Base-by-base conservation (phyloP, 1,140 invertebrate genomes). In the Drosophila kanapiae region DNA sequence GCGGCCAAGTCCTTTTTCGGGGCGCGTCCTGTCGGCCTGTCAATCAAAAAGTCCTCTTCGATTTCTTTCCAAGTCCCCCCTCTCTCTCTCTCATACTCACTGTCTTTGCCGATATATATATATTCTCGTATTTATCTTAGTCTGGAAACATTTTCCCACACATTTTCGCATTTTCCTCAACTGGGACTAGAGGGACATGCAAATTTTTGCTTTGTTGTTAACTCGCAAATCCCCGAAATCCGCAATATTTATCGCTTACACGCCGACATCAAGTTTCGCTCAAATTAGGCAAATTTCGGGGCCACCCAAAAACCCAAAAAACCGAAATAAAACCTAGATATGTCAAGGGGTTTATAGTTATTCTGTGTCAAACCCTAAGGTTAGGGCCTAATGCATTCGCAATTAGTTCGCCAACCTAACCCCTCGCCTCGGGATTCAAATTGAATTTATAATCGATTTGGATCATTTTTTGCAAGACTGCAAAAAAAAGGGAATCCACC, bases 371-470 rank as follows among this genome's bases (percentile, higher is more conserved):
- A 48, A 13, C 78, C 78, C 78, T 81, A 82, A 82, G 82, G 79
- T 77, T 87, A 82, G 67, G 80, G 53, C 33, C 67, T 70, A 87
- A 88, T 88, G 85, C 78, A 90, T 90, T 84, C 58, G 84, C 85
- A 88, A 88, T 88, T 90, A 88, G 84, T 81, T 83, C 47, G 80
- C 83, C 67, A 51, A 23, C 16, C 51, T n/a, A 84, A 85, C 57
- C 68, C 60, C 49, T 61, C 37, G 14, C 37, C n/a, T 31, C 35
- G 58, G 43, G 43, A 49, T 49, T 59, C 67, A 72, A 82, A 79
- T 72, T 79, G 83, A 77, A 87, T 87, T 82, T 87, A 80, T 75
- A 88, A 87, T 71, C 84, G 80, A 88, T 87, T 88, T 87, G 78
- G 84, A 88, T 87, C 82, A 84, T 57, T 86, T 65, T 82, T 82